Conservation (phyloP, 2,797 vertebrate genomes). For the Lophotriccus pileatus region DNA sequence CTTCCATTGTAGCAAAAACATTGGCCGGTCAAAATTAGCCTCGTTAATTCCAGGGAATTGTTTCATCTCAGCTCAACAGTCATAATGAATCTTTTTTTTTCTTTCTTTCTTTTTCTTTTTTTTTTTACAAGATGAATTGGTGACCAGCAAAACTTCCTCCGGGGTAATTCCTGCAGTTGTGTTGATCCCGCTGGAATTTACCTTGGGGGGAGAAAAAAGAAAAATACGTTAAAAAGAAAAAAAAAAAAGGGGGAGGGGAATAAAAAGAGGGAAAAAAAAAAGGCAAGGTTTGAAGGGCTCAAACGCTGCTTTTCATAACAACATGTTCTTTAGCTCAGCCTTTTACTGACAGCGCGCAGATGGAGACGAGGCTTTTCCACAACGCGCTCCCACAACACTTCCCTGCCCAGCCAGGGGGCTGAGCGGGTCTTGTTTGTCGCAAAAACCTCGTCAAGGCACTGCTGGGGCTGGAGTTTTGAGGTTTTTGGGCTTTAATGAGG, state of each 20-base stretch:
- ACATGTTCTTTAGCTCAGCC: neutral
- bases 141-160: constrained; percentile 68
- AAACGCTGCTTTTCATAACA: neutral
- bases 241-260: neutral
- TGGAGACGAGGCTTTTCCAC: neutral
- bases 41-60: constrained; percentile 73
- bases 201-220: neutral
- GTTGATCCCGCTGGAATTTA: constrained; percentile 56
- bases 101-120: neutral
- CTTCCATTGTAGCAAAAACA: constrained; percentile 67
- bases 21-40: constrained; percentile 56
- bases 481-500: neutral
- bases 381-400: neutral
- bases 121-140: constrained; percentile 65
- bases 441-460: too few relatives aligned
- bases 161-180: constrained; percentile 47
- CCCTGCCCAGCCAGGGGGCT: neutral
- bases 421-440: neutral
- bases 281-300: neutral
- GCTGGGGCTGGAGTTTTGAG: neutral
- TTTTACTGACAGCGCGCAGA: neutral
- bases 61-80: constrained; percentile 71
- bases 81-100: constrained; percentile 37
- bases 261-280: neutral
- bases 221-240: neutral